These are phyloP conservation scores for Apeira syringaria DNA, from an alignment of 2,888 invertebrate species.

Conservation along the genomic window DNA sequence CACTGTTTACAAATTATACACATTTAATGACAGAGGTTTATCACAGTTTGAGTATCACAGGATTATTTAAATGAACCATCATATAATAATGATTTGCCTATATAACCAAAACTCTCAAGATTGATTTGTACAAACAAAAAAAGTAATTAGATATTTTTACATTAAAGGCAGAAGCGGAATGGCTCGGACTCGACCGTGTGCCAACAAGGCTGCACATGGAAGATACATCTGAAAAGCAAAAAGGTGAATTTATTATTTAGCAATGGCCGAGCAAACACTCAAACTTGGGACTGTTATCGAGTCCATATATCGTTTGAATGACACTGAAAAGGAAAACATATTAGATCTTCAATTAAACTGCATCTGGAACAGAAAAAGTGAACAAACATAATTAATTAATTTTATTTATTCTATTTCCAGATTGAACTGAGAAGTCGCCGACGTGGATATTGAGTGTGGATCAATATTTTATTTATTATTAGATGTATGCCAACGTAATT, in stretches of 20 bases:
- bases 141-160: conserved; percentile 67
- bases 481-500: conserved; percentile 37
- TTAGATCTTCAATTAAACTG: conserved; percentile 69
- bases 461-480: conserved; percentile 17
- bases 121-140: conserved; percentile 48
- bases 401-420: conserved; percentile 64
- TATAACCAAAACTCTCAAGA: conserved; percentile 39
- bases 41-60: conserved; percentile 52
- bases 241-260: conserved; percentile 70
- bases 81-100: neutral
- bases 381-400: conserved; percentile 67
- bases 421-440: conserved; percentile 57
- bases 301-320: conserved; percentile 57
- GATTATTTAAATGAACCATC: conserved; percentile 22
- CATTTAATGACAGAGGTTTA: conserved; percentile 37
- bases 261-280: conserved; percentile 64
- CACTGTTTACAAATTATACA: neutral
- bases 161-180: conserved; percentile 84
- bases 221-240: conserved; percentile 82
- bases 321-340: conserved; percentile 60
- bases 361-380: conserved; percentile 80
- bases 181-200: conserved; percentile 86
- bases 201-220: conserved; percentile 85
- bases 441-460: conserved; percentile 32
- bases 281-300: conserved; percentile 53